Conservation (phyloP, 2,888 invertebrate species). For the Caenorhabditis macrosperma region DNA sequence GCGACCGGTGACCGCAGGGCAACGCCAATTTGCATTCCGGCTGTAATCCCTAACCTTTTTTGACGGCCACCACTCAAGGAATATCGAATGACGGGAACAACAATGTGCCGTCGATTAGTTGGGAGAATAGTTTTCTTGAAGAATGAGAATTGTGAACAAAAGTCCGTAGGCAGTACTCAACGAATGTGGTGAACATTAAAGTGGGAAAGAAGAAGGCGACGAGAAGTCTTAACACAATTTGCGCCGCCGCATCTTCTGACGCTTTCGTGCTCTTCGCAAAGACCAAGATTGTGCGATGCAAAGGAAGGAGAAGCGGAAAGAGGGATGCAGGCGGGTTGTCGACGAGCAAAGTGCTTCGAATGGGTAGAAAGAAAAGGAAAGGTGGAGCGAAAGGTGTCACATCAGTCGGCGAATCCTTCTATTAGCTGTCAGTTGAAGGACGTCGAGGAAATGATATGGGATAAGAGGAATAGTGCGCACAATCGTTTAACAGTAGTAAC, state of each 20-base stretch:
- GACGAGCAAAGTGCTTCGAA: constrained; percentile 28
- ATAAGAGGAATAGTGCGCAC: too few species aligned
- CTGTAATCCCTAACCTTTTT: constrained; percentile 51
- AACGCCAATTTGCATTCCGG: constrained; percentile 15
- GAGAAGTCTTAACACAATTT: constrained; percentile 54
- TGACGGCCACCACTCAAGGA: constrained; percentile 34
- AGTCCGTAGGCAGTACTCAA: constrained; percentile 4
- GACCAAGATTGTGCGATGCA: constrained; percentile 38
- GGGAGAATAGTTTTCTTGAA: background rate
- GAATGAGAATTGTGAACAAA: constrained; percentile 9
- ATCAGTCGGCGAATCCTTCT: constrained; percentile 4
- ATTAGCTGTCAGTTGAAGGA: constrained; percentile 26
- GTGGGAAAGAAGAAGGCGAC: constrained; percentile 26
- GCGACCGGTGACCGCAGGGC: constrained; percentile 20
- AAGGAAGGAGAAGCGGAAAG: constrained; percentile 14
- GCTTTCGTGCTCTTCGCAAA: constrained; percentile 12
- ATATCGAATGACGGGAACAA: constrained; percentile 23
- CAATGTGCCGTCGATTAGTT: constrained; percentile 21
- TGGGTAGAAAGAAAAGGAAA: constrained; percentile 3
- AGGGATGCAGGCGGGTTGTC: constrained; percentile 1
- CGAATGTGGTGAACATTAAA: constrained; percentile 14
- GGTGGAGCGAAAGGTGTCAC: constrained; percentile 14
- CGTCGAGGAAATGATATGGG: constrained; percentile 10
- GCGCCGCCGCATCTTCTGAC: constrained; percentile 44
- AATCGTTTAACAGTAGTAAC: too few species aligned